Evolutionary conservation across 2,797 vertebrate species (phyloP).

Genomic region (Dallia pectoralis): DNA sequence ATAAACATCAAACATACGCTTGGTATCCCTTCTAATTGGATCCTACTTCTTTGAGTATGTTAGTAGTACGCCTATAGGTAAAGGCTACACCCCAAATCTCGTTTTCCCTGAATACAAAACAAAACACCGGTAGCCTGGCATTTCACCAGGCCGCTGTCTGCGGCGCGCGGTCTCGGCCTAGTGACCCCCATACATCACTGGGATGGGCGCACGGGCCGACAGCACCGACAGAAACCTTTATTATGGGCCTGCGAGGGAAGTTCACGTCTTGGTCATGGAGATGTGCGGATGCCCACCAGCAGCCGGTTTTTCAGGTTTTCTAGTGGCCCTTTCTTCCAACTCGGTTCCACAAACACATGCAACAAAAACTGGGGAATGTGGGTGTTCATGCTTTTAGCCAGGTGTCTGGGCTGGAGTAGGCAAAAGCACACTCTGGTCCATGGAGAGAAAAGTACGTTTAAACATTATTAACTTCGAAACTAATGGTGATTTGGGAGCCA

Average conservation of each 20-base stretch:
- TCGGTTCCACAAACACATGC: slow-evolving; percentile 72
- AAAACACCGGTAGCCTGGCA: slow-evolving; percentile 45
- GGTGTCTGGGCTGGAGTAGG: slow-evolving; percentile 18
- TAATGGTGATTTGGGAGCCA: not conserved
- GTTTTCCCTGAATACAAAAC: slow-evolving; percentile 59
- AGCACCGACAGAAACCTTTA: slow-evolving; percentile 92
- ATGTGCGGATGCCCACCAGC: slow-evolving; percentile 80
- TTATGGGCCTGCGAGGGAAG: slow-evolving; percentile 86
- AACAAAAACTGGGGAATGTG: slow-evolving; percentile 47
- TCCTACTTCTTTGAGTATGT: not conserved
- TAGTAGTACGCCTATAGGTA: slow-evolving; percentile 31
- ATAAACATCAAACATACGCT: not conserved
- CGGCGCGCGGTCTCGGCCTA: slow-evolving; percentile 76
- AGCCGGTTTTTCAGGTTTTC: slow-evolving; percentile 95
- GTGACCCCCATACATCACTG: slow-evolving; percentile 93
- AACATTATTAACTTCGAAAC: too few species aligned
- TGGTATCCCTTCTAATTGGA: not conserved
- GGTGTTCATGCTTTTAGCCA: slow-evolving; percentile 45
- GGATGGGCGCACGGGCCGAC: slow-evolving; percentile 83
- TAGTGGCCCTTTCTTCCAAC: slow-evolving; percentile 79
- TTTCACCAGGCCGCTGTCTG: slow-evolving; percentile 76
- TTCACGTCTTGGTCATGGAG: slow-evolving; percentile 90
- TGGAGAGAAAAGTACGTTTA: too few species aligned
- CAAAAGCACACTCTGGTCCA: not conserved
- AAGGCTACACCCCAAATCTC: slow-evolving; percentile 40